phyloP scores from a whole-genome alignment of 2,888 invertebrate genomes.

The Diabrotica balteata region DNA sequence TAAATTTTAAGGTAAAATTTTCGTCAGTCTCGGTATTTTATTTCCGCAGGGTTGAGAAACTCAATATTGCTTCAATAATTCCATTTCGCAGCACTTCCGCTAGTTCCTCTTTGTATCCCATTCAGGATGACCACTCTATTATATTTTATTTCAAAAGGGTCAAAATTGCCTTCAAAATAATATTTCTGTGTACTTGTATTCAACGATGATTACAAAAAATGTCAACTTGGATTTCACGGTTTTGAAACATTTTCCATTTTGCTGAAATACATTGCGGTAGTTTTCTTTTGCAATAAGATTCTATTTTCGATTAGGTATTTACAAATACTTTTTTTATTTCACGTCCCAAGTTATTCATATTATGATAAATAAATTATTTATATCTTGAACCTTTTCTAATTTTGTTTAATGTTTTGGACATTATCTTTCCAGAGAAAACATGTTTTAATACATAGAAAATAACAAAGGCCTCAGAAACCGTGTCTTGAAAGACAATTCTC shows the following conservation, averaged over 20 bases:
- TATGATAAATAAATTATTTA: too few species aligned
- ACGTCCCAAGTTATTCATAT: too few species aligned
- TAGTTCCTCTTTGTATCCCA: slow-evolving; percentile 39
- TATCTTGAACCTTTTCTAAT: too few species aligned
- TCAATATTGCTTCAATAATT: slow-evolving; percentile 55
- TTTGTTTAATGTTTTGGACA: too few species aligned
- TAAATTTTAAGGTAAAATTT: background rate
- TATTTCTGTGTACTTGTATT: slow-evolving; percentile 35
- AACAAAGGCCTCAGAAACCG: too few species aligned
- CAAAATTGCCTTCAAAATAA: slow-evolving; percentile 37
- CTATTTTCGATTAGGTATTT: too few species aligned
- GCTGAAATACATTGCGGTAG: too few species aligned
- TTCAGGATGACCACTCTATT: slow-evolving; percentile 40
- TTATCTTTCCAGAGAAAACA: too few species aligned
- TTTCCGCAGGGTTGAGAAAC: slow-evolving; percentile 35
- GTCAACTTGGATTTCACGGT: slow-evolving; percentile 26
- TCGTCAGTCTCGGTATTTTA: slow-evolving; percentile 9
- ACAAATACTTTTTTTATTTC: too few species aligned
- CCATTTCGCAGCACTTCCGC: slow-evolving; percentile 52
- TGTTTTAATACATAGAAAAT: too few species aligned
- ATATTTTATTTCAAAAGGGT: slow-evolving; percentile 38
- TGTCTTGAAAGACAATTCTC: too few species aligned
- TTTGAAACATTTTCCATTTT: background rate
- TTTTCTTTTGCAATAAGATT: too few species aligned
- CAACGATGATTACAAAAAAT: slow-evolving; percentile 25